phyloP scores from a whole-genome alignment of 92 coral and sea anemone genomes.

The Anthopleura xanthogrammica region DNA sequence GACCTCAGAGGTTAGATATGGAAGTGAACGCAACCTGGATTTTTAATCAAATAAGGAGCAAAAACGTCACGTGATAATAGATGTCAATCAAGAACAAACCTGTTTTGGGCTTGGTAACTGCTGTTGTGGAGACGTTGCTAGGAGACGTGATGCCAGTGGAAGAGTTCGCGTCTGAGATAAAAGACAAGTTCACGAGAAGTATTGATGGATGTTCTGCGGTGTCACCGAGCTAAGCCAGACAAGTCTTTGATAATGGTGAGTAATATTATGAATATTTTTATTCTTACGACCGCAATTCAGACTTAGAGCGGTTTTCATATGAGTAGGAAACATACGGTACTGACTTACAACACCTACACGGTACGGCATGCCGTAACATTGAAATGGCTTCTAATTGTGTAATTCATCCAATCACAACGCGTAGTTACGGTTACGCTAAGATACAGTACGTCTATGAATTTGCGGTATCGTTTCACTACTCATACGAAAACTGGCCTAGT shows the following conservation, averaged over 20 bases:
- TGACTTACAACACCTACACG: too few species aligned
- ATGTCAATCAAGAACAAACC: slow-evolving; percentile 7
- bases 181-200: neutral
- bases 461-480: too few species aligned
- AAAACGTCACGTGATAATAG: neutral
- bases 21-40: neutral
- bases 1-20: neutral
- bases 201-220: neutral
- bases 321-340: too few species aligned
- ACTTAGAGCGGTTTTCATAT: too few species aligned
- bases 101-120: slow-evolving; percentile 4
- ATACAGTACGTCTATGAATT: too few species aligned
- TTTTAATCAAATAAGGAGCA: neutral
- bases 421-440: too few species aligned
- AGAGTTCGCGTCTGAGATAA: slow-evolving; percentile 15
- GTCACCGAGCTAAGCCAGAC: neutral
- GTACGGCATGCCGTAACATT: too few species aligned
- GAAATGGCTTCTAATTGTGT: too few species aligned
- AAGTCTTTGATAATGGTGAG: neutral
- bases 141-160: neutral
- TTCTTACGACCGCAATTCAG: too few species aligned
- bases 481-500: too few species aligned
- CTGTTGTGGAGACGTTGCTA: slow-evolving; percentile 18
- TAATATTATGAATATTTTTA: neutral
- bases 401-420: too few species aligned